Conservation (phyloP, 2,113 vertebrate genomes). For the Plotosus lineatus region DNA sequence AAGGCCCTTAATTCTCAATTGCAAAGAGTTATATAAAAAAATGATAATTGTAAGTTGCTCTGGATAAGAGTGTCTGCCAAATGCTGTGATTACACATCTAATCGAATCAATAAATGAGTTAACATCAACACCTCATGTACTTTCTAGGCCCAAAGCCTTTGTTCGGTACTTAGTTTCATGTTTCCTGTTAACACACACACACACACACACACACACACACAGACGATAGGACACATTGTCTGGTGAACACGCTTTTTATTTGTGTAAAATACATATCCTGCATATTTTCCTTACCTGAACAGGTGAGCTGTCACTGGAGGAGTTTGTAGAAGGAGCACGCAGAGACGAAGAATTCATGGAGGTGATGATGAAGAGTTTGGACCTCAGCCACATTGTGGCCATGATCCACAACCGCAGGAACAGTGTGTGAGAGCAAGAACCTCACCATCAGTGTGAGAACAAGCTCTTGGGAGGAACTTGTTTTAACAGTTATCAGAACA, state of each 20-base stretch:
- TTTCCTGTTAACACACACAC: background rate
- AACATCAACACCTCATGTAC: background rate
- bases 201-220: too few species aligned
- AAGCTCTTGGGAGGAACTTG: background rate
- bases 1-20: too few species aligned
- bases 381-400: conserved; percentile 84
- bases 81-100: too few species aligned
- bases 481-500: background rate
- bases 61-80: too few species aligned
- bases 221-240: too few species aligned
- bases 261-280: background rate
- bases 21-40: too few species aligned
- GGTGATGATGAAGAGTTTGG: conserved; percentile 88
- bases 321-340: conserved; percentile 86
- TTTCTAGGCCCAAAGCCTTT: background rate
- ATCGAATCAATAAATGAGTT: too few species aligned
- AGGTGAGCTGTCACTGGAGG: conserved; percentile 88
- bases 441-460: background rate
- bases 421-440: conserved; percentile 69
- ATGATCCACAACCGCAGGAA: conserved; percentile 85
- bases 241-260: background rate
- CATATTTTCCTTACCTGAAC: conserved; percentile 1
- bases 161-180: background rate
- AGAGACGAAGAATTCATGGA: conserved; percentile 86
- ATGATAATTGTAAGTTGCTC: too few species aligned